Conservation (phyloP, 2,113 vertebrate species). For the Macquaria australasica region DNA sequence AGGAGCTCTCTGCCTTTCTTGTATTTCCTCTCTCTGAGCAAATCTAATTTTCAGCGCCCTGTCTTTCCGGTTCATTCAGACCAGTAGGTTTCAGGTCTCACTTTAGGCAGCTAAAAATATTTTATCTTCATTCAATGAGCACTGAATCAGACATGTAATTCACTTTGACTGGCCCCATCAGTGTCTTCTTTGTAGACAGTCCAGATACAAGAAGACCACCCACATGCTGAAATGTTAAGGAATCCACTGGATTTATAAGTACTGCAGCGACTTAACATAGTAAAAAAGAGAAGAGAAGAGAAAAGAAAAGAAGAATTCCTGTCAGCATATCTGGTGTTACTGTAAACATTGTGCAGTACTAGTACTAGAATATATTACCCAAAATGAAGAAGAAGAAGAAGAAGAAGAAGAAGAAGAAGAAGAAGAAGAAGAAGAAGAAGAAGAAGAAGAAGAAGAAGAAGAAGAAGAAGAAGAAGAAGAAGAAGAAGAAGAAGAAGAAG, state of each 20-base stretch:
- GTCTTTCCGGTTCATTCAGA: conserved; percentile 70
- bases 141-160: conserved; percentile 61
- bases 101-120: conserved; percentile 75
- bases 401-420: no score
- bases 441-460: no score
- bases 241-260: not conserved
- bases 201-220: conserved; percentile 21
- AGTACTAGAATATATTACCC: not conserved
- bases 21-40: conserved; percentile 56
- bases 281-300: not conserved
- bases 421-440: no score
- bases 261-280: not conserved
- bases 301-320: not conserved
- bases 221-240: not conserved
- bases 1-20: conserved; percentile 45
- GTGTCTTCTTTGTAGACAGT: conserved; percentile 24
- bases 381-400: no score
- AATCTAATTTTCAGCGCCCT: conserved; percentile 73
- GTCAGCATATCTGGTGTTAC: not conserved
- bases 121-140: conserved; percentile 38
- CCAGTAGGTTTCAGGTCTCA: conserved; percentile 75
- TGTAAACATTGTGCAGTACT: not conserved
- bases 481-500: no score
- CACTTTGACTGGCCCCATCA: conserved; percentile 57
- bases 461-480: no score